These are phyloP conservation scores for Phylloscopus trochilus DNA, from an alignment of 2,113 vertebrate species.

Conservation along the genomic window DNA sequence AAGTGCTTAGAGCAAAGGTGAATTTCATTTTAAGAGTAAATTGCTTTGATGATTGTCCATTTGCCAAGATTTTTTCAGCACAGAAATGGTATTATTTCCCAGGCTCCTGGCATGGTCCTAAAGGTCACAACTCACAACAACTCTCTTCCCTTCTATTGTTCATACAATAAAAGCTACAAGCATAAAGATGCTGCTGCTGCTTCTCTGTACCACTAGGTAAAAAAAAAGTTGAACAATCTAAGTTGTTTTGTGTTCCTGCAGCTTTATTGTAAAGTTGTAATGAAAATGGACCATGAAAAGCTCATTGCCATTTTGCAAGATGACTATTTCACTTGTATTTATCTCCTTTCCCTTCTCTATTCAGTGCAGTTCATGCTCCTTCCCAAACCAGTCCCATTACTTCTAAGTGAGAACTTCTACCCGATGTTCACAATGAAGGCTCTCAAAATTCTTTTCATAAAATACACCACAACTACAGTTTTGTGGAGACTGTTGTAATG, in stretches of 20 bases:
- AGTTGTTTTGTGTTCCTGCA: background rate
- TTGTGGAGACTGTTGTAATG: background rate
- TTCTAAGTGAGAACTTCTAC: background rate
- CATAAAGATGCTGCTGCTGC: background rate
- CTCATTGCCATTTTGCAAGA: background rate
- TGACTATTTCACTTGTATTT: background rate
- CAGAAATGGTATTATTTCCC: conserved; percentile 14
- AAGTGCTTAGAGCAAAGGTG: conserved; percentile 58
- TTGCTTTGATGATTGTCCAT: conserved; percentile 34
- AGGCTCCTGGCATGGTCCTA: conserved; percentile 3
- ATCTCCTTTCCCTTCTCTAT: background rate
- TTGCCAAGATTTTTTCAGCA: conserved; percentile 19
- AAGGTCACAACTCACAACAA: background rate
- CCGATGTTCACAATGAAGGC: background rate
- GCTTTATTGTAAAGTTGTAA: background rate
- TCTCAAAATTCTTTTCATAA: background rate
- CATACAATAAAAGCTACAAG: background rate
- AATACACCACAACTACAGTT: background rate
- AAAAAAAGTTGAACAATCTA: background rate
- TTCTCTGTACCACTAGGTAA: background rate
- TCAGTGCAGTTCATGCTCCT: background rate
- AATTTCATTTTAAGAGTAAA: conserved; percentile 54
- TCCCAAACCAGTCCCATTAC: background rate
- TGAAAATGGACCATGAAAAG: background rate
- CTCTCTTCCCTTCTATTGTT: background rate